Evolutionary conservation across 35 echinoderm and acorn worm genomes (phyloP), one percentile per base, ranked within the genome.

Genomic region (Lytechinus variegatus): DNA sequence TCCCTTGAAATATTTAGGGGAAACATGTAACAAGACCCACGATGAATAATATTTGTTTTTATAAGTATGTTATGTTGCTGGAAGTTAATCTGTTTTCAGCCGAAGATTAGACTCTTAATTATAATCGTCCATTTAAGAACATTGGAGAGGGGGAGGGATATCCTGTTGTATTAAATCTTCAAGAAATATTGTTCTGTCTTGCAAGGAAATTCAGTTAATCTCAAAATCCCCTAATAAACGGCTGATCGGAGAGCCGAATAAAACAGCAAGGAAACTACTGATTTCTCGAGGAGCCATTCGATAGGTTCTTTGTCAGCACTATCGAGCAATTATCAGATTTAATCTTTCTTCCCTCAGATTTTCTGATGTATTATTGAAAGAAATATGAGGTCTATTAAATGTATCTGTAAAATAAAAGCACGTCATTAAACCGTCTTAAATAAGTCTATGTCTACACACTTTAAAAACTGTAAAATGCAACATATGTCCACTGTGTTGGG

Each of bases 101-200:
- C n/a, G 66, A 79, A 16, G 12, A n/a, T 79, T 79, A 79, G n/a
- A n/a, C 66, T 19, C 66, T n/a, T 79, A 79, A 79, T 79, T 79
- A 79, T 79, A 24, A 24, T 24, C n/a, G 66, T 19, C 66, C 66
- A 79, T 24, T 79, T 24, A 79, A 79, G 16, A 79, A 79, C 16
- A 79, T 19, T 1, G 19, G 16, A 79, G 66, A 79, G 66, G 66
- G 66, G 66, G 19, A 16, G 66, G 66, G 66, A 79, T 79, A 79
- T 79, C 66, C 66, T 79, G 66, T 24, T 24, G 66, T 16, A 79
- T 79, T 79, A 79, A 79, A 79, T 79, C 66, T 79, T 79, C 66
- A 79, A 79, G 66, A 79, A 79, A 79, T 79, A 79, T 79, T 79
- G 66, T 79, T 79, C n/a, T 79, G 66, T 79, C 66, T 79, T 79